Evolutionary conservation across 2,113 vertebrate genomes (phyloP).

Genomic region (Steatornis caripensis): DNA sequence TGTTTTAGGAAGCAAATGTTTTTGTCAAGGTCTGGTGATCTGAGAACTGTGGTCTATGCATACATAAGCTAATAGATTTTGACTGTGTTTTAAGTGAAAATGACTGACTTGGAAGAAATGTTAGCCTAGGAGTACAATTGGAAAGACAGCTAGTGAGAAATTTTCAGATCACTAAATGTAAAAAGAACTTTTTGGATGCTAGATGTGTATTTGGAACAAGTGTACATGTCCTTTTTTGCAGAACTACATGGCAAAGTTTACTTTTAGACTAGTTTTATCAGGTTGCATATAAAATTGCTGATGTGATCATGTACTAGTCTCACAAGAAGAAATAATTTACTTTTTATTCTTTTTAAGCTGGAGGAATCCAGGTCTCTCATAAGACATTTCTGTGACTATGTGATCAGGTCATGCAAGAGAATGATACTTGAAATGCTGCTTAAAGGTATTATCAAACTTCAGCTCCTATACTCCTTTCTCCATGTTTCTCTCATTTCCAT

Average conservation of each 20-base stretch:
- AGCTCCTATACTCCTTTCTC: background rate
- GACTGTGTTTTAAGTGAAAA: background rate
- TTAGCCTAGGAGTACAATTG: background rate
- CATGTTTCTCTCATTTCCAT: background rate
- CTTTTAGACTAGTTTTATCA: background rate
- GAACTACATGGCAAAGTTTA: background rate
- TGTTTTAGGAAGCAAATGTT: background rate
- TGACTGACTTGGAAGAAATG: fast-evolving
- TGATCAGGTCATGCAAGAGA: background rate
- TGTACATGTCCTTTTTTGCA: background rate
- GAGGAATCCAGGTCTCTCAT: background rate
- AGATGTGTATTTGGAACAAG: background rate
- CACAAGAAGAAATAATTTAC: background rate
- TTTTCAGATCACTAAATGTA: background rate
- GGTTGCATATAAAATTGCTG: background rate
- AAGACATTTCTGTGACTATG: background rate
- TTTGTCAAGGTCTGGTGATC: background rate
- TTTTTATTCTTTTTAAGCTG: background rate
- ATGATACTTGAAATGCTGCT: background rate
- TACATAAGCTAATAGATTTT: background rate
- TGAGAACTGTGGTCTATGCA: background rate
- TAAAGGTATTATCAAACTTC: background rate
- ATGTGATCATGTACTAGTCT: background rate
- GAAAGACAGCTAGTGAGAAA: background rate
- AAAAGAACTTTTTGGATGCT: background rate